Evolutionary conservation across 2,888 invertebrate genomes (phyloP).

Genomic region (Muscina levida): DNA sequence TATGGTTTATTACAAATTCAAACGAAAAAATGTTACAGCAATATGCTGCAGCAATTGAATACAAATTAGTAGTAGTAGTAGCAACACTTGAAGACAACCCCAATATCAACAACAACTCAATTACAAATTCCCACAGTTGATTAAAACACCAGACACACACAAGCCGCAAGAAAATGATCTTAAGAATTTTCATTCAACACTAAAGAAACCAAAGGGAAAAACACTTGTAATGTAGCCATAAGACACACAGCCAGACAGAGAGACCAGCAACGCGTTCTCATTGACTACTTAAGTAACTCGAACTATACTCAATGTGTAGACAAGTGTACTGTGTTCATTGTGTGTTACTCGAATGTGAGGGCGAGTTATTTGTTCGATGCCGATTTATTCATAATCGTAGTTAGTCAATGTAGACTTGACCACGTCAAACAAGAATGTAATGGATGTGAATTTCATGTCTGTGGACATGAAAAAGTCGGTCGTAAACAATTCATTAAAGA

Average conservation of each 20-base stretch:
- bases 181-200: conserved; percentile 13
- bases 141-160: conserved; percentile 21
- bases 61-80: conserved; percentile 55
- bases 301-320: background rate
- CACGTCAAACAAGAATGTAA: too few species aligned
- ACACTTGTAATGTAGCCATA: background rate
- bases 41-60: conserved; percentile 62
- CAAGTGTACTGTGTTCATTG: too few species aligned
- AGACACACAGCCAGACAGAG: background rate
- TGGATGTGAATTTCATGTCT: too few species aligned
- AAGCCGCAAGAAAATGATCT: background rate
- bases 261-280: background rate
- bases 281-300: background rate
- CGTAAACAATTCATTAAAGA: conserved; percentile 54
- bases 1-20: too few species aligned
- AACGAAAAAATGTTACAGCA: conserved; percentile 15
- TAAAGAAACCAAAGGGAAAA: background rate
- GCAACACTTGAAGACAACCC: conserved; percentile 5
- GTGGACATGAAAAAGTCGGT: conserved; percentile 36
- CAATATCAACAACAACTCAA: conserved; percentile 45
- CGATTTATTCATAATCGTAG: background rate
- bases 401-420: too few species aligned
- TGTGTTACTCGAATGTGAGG: too few species aligned
- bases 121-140: conserved; percentile 62
- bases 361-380: background rate